These are phyloP conservation scores for Cervus canadensis DNA, from an alignment of 2,113 vertebrate genomes.

Conservation along the genomic window DNA sequence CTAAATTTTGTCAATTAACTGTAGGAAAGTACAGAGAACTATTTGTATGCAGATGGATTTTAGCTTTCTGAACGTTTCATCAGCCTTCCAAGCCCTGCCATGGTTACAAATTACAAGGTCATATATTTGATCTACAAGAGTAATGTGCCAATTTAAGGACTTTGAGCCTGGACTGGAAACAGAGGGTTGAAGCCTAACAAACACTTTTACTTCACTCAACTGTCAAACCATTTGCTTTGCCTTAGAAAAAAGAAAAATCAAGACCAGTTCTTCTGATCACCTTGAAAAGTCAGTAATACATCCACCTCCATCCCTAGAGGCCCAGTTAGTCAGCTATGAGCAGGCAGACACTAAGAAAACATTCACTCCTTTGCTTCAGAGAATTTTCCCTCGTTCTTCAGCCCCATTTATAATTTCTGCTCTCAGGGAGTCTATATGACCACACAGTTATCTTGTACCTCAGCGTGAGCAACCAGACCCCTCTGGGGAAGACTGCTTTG, in stretches of 20 bases:
- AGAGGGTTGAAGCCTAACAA: neutral
- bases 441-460: neutral
- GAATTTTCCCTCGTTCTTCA: neutral
- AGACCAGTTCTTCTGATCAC: neutral
- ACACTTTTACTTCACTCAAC: neutral
- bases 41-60: neutral
- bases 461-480: neutral
- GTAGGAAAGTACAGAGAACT: neutral
- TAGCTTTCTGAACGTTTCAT: neutral
- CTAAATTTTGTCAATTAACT: slow-evolving; percentile 10
- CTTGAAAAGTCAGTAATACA: neutral
- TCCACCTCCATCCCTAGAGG: neutral
- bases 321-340: neutral
- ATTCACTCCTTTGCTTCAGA: neutral
- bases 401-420: neutral
- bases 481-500: slow-evolving; percentile 1
- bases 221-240: neutral
- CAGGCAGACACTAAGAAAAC: neutral
- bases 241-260: neutral
- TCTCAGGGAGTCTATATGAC: slow-evolving; percentile 15
- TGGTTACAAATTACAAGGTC: neutral
- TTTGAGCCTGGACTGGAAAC: neutral
- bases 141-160: neutral
- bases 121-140: neutral
- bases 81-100: neutral